A percentile compares a stretch with the other conserved stretches of the same genome.
Conservation (phyloP, 2,888 invertebrate genomes). For the Alentia gelatinosa region DNA sequence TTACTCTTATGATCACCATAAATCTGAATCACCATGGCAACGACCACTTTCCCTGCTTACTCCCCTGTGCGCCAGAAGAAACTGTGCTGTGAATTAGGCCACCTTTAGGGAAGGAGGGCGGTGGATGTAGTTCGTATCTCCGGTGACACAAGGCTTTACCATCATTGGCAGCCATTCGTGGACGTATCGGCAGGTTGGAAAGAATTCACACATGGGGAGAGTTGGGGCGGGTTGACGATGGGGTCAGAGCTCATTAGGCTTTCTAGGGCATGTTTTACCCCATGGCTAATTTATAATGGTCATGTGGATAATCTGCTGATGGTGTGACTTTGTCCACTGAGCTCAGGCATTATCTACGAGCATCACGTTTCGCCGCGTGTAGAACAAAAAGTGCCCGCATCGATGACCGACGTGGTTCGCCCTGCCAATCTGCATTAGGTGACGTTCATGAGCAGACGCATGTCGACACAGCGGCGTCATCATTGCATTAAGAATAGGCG, state of each 20-base stretch:
- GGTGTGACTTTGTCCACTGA: not conserved
- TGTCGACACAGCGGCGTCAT: not conserved
- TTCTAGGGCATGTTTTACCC: too few relatives aligned
- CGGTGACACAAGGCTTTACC: too few relatives aligned
- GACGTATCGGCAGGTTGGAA: too few relatives aligned
- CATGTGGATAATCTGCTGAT: not conserved
- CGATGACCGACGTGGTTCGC: not conserved
- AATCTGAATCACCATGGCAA: conserved; percentile 10
- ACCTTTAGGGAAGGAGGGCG: not conserved
- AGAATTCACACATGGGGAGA: too few relatives aligned
- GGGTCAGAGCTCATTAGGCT: too few relatives aligned
- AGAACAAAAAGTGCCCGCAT: not conserved
- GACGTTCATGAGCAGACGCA: not conserved
- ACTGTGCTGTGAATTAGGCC: not conserved
- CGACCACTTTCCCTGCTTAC: not conserved
- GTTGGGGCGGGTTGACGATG: too few relatives aligned
- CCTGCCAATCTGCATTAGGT: not conserved
- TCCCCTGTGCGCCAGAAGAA: not conserved
- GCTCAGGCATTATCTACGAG: not conserved
- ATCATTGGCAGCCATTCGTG: too few relatives aligned
- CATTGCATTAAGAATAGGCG: not conserved
- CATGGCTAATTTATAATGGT: not conserved
- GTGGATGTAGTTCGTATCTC: too few relatives aligned
- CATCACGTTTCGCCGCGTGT: not conserved
- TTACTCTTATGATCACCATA: not conserved